These are phyloP conservation scores for Spodoptera exigua DNA, from an alignment of 2,888 invertebrate species.

Conservation along the genomic window DNA sequence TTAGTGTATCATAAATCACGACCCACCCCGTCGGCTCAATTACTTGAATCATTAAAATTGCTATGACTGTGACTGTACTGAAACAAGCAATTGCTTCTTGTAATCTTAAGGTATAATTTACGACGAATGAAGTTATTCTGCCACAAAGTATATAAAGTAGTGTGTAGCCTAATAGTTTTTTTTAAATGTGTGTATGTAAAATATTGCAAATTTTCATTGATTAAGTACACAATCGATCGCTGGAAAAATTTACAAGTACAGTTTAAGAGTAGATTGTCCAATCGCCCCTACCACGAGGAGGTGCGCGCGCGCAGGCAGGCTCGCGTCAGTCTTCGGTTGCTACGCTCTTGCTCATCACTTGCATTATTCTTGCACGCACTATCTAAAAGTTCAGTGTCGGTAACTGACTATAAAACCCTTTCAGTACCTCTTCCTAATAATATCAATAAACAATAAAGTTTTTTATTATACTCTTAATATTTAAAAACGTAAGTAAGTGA, in stretches of 20 bases:
- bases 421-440: too few relatives aligned
- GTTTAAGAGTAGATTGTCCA: conserved; percentile 66
- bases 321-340: conserved; percentile 53
- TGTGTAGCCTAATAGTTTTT: too few relatives aligned
- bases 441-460: too few relatives aligned
- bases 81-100: conserved; percentile 36
- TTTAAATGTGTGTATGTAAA: too few relatives aligned
- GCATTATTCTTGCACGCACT: conserved; percentile 64
- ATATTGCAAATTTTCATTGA: too few relatives aligned
- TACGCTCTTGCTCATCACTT: conserved; percentile 68
- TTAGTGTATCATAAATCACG: conserved; percentile 44
- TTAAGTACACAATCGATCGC: conserved; percentile 14
- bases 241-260: conserved; percentile 36
- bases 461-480: conserved; percentile 19
- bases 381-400: conserved; percentile 69
- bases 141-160: too few relatives aligned
- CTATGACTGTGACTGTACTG: conserved; percentile 40
- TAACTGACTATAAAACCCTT: conserved; percentile 8
- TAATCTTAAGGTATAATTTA: conserved; percentile 23
- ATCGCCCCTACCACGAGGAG: conserved; percentile 66
- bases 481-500: conserved; percentile 58
- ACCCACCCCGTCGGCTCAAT: conserved; percentile 46
- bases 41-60: conserved; percentile 46
- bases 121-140: too few relatives aligned
- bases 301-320: conserved; percentile 41